These are phyloP conservation scores for Coenonympha arcania DNA, from an alignment of 2,888 invertebrate species.

Conservation along the genomic window DNA sequence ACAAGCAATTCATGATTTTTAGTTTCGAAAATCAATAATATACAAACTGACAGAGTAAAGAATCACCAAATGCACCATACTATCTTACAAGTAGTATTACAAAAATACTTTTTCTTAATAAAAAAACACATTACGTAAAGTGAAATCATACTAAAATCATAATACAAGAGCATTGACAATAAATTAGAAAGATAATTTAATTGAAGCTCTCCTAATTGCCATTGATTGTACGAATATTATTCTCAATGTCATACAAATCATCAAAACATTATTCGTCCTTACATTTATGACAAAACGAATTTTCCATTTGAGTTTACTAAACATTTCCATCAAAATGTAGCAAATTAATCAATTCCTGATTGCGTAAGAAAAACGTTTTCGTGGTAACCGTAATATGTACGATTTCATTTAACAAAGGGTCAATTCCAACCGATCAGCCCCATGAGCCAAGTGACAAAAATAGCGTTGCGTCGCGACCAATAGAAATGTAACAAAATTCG, in stretches of 20 bases:
- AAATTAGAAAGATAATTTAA: too few species aligned
- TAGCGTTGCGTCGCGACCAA: too few species aligned
- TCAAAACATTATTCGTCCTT: neutral
- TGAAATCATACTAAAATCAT: neutral
- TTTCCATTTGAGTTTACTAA: too few species aligned
- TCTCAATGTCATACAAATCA: neutral
- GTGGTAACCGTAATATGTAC: neutral
- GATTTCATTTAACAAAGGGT: too few species aligned
- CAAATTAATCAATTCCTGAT: too few species aligned
- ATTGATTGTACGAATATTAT: neutral
- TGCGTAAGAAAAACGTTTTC: too few species aligned
- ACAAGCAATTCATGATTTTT: neutral
- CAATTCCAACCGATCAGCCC: too few species aligned
- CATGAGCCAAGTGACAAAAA: too few species aligned
- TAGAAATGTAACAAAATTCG: too few species aligned
- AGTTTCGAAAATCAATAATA: neutral
- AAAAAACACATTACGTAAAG: neutral
- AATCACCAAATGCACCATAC: conserved; percentile 1
- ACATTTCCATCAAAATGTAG: too few species aligned
- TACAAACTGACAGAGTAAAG: neutral
- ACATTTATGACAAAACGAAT: neutral
- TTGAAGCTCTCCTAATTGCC: neutral
- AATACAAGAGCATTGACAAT: too few species aligned
- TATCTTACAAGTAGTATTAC: neutral
- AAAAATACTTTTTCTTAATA: neutral